These are phyloP conservation scores for Platycercus adscitus DNA, from an alignment of 2,113 vertebrate species.

Conservation along the genomic window DNA sequence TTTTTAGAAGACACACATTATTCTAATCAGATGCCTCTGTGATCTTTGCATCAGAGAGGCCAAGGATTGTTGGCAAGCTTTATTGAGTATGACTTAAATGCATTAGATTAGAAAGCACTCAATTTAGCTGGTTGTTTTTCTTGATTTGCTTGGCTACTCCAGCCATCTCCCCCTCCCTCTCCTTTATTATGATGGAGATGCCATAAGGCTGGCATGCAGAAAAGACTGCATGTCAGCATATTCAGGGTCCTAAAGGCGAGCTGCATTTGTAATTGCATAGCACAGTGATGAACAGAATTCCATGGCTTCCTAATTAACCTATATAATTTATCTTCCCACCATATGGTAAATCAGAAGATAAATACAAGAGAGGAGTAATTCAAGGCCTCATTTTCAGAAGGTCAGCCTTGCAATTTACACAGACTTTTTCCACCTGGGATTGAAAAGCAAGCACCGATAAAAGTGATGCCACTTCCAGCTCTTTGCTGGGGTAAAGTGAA, in stretches of 20 bases:
- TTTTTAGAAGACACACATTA: conserved; percentile 36
- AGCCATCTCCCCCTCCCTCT: not conserved
- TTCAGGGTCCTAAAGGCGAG: conserved; percentile 19
- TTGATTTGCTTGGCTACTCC: conserved; percentile 47
- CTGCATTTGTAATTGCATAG: not conserved
- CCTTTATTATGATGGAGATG: conserved; percentile 17
- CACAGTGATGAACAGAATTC: conserved; percentile 10
- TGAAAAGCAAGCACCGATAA: not conserved
- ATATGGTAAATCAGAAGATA: not conserved
- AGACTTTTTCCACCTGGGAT: not conserved
- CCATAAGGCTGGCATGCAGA: conserved; percentile 20
- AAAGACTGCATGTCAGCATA: conserved; percentile 35
- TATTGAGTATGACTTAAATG: conserved; percentile 62
- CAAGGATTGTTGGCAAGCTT: conserved; percentile 36
- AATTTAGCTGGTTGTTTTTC: conserved; percentile 60
- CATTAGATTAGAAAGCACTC: conserved; percentile 69
- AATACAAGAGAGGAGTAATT: not conserved
- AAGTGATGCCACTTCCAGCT: not conserved
- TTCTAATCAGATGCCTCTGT: conserved; percentile 29
- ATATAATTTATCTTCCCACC: conserved; percentile 9
- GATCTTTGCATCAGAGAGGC: conserved; percentile 34
- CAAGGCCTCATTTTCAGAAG: conserved; percentile 14
- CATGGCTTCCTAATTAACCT: conserved; percentile 49
- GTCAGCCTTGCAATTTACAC: not conserved
- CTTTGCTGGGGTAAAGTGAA: not conserved